These are phyloP conservation scores for Temnothorax curvispinosus DNA, from an alignment of 1,140 invertebrate genomes.

Conservation along the genomic window DNA sequence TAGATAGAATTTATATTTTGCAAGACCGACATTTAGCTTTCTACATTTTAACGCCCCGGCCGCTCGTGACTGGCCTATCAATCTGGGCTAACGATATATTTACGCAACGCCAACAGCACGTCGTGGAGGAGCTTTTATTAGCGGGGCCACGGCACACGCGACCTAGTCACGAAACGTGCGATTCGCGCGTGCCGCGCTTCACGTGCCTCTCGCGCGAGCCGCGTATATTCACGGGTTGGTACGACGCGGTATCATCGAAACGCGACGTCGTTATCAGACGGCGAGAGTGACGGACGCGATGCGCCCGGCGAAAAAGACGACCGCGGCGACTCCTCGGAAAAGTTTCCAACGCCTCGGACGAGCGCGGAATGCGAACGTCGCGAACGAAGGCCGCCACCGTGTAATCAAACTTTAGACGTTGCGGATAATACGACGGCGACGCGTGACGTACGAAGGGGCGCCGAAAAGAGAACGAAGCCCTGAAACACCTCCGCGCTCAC, in stretches of 20 bases:
- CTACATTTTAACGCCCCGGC: not conserved
- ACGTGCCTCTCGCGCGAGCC: not conserved
- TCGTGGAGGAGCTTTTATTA: conserved; percentile 59
- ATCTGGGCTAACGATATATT: conserved; percentile 71
- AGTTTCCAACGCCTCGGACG: not conserved
- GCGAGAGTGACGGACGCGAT: not conserved
- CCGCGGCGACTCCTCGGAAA: not conserved
- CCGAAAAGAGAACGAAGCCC: not conserved
- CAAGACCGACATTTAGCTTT: not conserved
- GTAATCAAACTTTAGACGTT: conserved; percentile 53
- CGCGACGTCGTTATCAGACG: not conserved
- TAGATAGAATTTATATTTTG: not conserved
- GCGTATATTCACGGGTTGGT: not conserved
- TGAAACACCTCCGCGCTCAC: not conserved
- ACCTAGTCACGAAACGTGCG: conserved; percentile 65
- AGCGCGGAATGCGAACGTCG: not conserved
- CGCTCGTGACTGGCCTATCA: conserved; percentile 55
- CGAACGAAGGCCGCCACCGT: not conserved
- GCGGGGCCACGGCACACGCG: conserved; percentile 56
- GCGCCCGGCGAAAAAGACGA: not conserved
- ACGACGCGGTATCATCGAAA: not conserved
- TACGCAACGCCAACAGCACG: conserved; percentile 49
- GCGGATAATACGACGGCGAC: conserved; percentile 13
- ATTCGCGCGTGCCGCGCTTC: conserved; percentile 40
- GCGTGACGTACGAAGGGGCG: not conserved